phyloP scores from a whole-genome alignment of 2,888 invertebrate species.

The Sylvicola cinctus region DNA sequence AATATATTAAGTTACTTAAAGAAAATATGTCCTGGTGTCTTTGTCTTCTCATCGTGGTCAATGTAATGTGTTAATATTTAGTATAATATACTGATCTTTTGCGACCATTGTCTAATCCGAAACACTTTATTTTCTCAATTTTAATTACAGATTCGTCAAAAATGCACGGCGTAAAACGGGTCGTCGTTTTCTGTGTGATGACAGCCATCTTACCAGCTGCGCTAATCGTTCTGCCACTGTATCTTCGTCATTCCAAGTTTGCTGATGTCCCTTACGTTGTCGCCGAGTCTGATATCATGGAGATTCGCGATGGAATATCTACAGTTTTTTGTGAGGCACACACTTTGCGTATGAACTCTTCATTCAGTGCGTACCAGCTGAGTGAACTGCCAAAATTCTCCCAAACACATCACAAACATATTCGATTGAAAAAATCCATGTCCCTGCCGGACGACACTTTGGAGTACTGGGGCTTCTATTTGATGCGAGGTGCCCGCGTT shows the following conservation, averaged over 20 bases:
- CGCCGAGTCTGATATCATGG: slow-evolving; percentile 67
- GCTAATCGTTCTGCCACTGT: slow-evolving; percentile 55
- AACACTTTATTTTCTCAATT: no score
- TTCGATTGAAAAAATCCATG: slow-evolving; percentile 63
- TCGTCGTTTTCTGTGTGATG: slow-evolving; percentile 54
- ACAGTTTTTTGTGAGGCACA: slow-evolving; percentile 65
- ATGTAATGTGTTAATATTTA: no score
- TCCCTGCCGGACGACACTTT: slow-evolving; percentile 62
- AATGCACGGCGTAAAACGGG: slow-evolving; percentile 63
- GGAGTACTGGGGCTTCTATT: slow-evolving; percentile 77
- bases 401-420: slow-evolving; percentile 41
- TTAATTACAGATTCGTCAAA: slow-evolving; percentile 37
- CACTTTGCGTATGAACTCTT: slow-evolving; percentile 51
- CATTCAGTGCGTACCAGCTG: slow-evolving; percentile 53
- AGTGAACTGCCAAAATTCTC: slow-evolving; percentile 46
- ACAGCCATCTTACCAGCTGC: slow-evolving; percentile 54
- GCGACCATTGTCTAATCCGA: no score
- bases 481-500: slow-evolving; percentile 57
- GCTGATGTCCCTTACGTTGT: slow-evolving; percentile 58
- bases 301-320: slow-evolving; percentile 64
- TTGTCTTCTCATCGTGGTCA: no score
- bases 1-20: no score
- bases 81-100: no score
- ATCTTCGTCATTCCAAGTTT: slow-evolving; percentile 53
- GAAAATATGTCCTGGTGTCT: no score